These are phyloP conservation scores for Spermophilus dauricus DNA, from an alignment of 2,113 vertebrate species.

Conservation along the genomic window DNA sequence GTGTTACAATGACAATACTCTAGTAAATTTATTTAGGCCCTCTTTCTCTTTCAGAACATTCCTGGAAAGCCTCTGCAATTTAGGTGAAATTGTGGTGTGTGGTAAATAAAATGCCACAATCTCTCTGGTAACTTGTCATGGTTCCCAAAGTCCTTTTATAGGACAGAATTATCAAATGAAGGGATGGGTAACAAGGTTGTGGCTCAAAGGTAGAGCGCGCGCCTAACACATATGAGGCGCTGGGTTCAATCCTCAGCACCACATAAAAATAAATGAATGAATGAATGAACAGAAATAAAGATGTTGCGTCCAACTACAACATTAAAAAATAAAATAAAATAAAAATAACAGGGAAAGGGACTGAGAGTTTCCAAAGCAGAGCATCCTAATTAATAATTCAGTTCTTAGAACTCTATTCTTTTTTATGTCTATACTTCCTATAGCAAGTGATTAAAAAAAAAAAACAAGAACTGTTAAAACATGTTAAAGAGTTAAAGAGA, in stretches of 20 bases:
- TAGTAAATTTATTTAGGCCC: conserved; percentile 20
- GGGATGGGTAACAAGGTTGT: neutral
- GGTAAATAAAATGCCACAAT: neutral
- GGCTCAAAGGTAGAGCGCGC: no score
- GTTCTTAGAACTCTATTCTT: neutral
- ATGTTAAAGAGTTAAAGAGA: neutral
- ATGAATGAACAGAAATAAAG: no score
- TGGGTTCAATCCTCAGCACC: no score
- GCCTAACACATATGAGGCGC: no score
- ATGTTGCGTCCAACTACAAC: no score
- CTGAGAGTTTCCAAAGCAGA: neutral
- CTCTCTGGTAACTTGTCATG: neutral
- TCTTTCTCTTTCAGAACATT: neutral
- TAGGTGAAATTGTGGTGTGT: neutral
- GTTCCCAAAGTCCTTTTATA: neutral
- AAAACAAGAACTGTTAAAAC: no score
- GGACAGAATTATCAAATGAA: neutral
- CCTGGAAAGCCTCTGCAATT: conserved; percentile 28
- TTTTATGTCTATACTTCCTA: conserved; percentile 11
- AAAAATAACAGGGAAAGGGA: neutral
- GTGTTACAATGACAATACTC: neutral
- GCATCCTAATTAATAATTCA: conserved; percentile 34
- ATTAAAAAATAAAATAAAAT: no score
- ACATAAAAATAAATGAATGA: no score
- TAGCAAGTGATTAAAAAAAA: neutral